Evolutionary conservation across 1,140 invertebrate species (phyloP).

Genomic region (Aphelinus certus): DNA sequence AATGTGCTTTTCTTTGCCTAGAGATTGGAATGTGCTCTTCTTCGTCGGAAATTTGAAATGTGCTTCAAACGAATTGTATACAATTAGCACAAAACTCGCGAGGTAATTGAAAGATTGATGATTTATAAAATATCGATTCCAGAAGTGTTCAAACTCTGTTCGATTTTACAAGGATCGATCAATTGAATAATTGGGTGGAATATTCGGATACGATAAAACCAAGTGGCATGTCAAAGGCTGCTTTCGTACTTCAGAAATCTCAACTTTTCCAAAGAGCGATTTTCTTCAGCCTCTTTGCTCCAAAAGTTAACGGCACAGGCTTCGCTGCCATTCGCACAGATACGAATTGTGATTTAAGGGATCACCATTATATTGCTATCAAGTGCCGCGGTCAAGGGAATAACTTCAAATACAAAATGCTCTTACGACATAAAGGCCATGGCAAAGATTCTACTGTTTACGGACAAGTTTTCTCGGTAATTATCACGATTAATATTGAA

Average conservation of each 20-base stretch:
- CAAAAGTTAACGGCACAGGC: constrained; percentile 72
- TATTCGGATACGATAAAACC: constrained; percentile 71
- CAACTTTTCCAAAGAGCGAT: constrained; percentile 69
- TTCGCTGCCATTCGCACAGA: constrained; percentile 70
- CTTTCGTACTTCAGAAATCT: constrained; percentile 69
- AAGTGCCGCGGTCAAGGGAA: constrained; percentile 69
- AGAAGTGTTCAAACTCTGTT: constrained; percentile 50
- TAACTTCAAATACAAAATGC: constrained; percentile 68
- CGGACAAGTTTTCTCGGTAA: constrained; percentile 73
- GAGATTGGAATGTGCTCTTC: too few relatives aligned
- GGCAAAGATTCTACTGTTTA: constrained; percentile 70
- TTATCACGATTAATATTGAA: constrained; percentile 10
- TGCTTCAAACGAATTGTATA: too few relatives aligned
- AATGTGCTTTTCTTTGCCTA: too few relatives aligned
- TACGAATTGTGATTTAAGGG: constrained; percentile 65
- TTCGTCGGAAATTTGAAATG: too few relatives aligned
- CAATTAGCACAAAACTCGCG: too few relatives aligned
- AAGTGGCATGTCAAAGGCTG: constrained; percentile 72
- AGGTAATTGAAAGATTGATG: background rate
- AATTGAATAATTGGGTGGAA: constrained; percentile 66
- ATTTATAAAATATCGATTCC: background rate
- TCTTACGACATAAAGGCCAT: constrained; percentile 70
- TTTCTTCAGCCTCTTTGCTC: constrained; percentile 73
- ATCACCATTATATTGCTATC: constrained; percentile 66
- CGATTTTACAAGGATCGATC: constrained; percentile 51